Percentiles rank a stretch among this genome's conserved stretches.
These are phyloP conservation scores for Taurulus bubalis DNA, from an alignment of 2,113 vertebrate species.

Conservation along the genomic window DNA sequence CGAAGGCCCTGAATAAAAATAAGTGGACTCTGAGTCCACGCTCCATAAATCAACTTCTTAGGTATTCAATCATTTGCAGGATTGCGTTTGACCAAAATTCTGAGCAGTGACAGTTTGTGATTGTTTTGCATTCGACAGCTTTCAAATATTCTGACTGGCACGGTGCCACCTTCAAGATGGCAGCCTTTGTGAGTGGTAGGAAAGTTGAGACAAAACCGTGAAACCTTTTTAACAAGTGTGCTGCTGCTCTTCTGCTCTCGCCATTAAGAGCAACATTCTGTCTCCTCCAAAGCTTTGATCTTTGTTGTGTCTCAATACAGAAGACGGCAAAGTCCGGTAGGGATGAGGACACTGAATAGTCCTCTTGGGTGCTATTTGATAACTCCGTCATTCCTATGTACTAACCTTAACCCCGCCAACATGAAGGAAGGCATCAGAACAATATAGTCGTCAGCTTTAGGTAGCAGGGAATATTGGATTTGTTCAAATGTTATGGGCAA, in stretches of 20 bases:
- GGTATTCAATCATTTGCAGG: too few relatives aligned
- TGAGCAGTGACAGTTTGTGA: not conserved
- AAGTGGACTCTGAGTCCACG: too few relatives aligned
- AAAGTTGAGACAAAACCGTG: not conserved
- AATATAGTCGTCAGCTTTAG: too few relatives aligned
- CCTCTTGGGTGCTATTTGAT: not conserved
- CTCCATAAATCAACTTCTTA: too few relatives aligned
- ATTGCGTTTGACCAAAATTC: not conserved
- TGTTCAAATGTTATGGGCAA: too few relatives aligned
- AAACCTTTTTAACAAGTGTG: not conserved
- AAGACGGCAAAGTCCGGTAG: slow-evolving; percentile 20
- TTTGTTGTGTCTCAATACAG: not conserved
- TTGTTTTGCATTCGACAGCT: not conserved
- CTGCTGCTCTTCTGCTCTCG: not conserved
- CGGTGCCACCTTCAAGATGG: not conserved
- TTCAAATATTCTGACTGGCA: not conserved
- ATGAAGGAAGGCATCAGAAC: not conserved
- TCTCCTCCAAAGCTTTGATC: not conserved
- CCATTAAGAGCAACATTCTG: not conserved
- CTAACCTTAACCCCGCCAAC: not conserved
- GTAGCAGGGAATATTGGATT: too few relatives aligned
- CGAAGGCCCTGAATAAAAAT: too few relatives aligned
- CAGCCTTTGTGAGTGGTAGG: not conserved
- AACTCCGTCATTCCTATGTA: not conserved
- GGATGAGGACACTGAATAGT: not conserved